Percentiles rank a stretch among this genome's conserved stretches.
Evolutionary conservation across 2,888 invertebrate species (phyloP).

Genomic region (Gari tellinella): DNA sequence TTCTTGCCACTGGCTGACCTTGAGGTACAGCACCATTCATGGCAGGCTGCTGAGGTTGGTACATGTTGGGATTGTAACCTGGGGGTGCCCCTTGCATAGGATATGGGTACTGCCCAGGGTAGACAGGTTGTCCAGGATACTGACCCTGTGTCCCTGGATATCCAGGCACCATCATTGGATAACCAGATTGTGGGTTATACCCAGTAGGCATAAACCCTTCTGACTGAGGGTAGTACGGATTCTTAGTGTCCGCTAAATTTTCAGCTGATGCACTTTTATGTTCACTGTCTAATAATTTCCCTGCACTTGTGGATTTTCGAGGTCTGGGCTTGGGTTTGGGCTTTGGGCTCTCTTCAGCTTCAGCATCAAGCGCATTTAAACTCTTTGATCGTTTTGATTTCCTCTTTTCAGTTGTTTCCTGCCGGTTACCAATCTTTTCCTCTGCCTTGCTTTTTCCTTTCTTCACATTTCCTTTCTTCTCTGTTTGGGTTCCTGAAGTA

Average conservation of each 20-base stretch:
- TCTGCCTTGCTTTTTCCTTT: conserved; percentile 36
- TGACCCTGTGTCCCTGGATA: conserved; percentile 11
- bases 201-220: conserved; percentile 35
- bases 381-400: conserved; percentile 49
- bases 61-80: conserved; percentile 23
- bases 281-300: conserved; percentile 27
- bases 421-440: neutral
- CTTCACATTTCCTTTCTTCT: conserved; percentile 37
- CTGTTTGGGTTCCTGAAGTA: conserved; percentile 70
- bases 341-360: conserved; percentile 24
- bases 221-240: conserved; percentile 51
- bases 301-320: conserved; percentile 63
- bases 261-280: conserved; percentile 46
- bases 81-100: conserved; percentile 23
- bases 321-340: conserved; percentile 71
- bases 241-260: conserved; percentile 43
- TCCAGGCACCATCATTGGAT: conserved; percentile 7
- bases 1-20: conserved; percentile 35
- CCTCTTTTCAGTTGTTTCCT: conserved; percentile 3
- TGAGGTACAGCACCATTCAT: conserved; percentile 5
- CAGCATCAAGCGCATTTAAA: conserved; percentile 40
- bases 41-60: conserved; percentile 31
- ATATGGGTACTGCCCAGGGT: conserved; percentile 25
- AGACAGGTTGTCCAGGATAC: conserved; percentile 17
- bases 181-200: conserved; percentile 9